phyloP scores from a whole-genome alignment of 2,888 invertebrate genomes.

The Agriotes lineatus region DNA sequence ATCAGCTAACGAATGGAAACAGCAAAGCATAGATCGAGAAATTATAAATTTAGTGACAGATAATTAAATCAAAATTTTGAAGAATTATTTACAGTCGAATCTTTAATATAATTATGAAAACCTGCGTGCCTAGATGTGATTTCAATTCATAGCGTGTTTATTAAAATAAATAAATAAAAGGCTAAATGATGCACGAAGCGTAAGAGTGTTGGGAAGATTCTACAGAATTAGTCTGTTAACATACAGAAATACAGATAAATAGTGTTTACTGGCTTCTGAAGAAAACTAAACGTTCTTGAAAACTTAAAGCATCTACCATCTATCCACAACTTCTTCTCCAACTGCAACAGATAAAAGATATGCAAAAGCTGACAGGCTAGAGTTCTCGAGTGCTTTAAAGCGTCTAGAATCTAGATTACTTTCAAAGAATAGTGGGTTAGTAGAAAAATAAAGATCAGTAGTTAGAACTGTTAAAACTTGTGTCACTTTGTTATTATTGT shows the following conservation, averaged over 20 bases:
- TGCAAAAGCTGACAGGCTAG: constrained; percentile 28
- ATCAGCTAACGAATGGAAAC: constrained; percentile 47
- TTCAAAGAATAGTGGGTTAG: constrained; percentile 22
- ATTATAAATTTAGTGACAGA: no score
- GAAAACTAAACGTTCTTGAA: constrained; percentile 35
- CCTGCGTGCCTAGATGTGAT: no score
- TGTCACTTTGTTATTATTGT: constrained; percentile 20
- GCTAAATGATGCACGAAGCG: constrained; percentile 13
- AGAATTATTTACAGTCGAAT: no score
- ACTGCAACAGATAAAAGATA: constrained; percentile 69
- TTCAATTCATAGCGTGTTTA: no score
- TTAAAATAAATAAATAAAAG: constrained; percentile 12
- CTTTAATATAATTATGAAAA: neutral
- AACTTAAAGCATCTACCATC: constrained; percentile 68
- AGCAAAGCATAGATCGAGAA: constrained; percentile 42
- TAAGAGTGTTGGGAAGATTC: constrained; percentile 17
- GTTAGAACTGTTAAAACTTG: constrained; percentile 28
- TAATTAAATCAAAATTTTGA: no score
- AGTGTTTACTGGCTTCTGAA: constrained; percentile 29
- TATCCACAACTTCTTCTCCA: constrained; percentile 79
- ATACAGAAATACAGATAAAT: constrained; percentile 29
- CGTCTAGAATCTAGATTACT: constrained; percentile 28
- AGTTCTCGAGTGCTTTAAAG: constrained; percentile 26
- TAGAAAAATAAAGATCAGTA: constrained; percentile 10
- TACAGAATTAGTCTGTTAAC: constrained; percentile 29